phyloP scores from a whole-genome alignment of 1,140 invertebrate species.

The Microplitis demolitor region DNA sequence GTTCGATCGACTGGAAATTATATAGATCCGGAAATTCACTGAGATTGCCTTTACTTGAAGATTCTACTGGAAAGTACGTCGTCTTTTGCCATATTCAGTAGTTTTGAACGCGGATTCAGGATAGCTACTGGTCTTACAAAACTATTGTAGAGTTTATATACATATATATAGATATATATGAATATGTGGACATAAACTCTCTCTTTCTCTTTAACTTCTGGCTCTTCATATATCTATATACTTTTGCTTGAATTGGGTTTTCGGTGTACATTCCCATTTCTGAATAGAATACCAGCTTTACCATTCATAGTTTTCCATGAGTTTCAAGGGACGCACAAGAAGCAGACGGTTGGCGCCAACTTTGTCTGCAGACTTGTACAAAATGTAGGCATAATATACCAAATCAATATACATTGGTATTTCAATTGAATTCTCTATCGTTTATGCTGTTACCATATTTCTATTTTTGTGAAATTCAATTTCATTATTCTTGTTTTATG shows the following conservation, averaged over 20 bases:
- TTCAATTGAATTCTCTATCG: not conserved
- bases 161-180: too few species aligned
- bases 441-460: not conserved
- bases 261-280: not conserved
- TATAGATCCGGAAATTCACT: conserved; percentile 28
- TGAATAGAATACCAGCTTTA: too few species aligned
- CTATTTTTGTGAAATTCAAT: not conserved
- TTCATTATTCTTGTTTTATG: not conserved
- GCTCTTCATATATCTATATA: not conserved
- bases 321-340: too few species aligned
- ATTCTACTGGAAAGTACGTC: conserved; percentile 21
- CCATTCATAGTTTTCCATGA: too few species aligned
- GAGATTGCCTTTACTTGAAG: conserved; percentile 19
- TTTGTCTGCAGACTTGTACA: not conserved
- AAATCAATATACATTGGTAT: not conserved
- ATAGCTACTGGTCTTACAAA: not conserved
- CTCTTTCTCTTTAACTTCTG: not conserved
- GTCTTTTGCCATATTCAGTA: not conserved
- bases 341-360: not conserved
- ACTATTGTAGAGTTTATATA: not conserved
- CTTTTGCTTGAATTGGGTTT: not conserved
- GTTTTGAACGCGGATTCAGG: conserved; percentile 7
- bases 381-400: not conserved
- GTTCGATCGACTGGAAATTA: conserved; percentile 28
- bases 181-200: not conserved